Conservation (phyloP, 2,888 invertebrate species). For the Athalia cordata region DNA sequence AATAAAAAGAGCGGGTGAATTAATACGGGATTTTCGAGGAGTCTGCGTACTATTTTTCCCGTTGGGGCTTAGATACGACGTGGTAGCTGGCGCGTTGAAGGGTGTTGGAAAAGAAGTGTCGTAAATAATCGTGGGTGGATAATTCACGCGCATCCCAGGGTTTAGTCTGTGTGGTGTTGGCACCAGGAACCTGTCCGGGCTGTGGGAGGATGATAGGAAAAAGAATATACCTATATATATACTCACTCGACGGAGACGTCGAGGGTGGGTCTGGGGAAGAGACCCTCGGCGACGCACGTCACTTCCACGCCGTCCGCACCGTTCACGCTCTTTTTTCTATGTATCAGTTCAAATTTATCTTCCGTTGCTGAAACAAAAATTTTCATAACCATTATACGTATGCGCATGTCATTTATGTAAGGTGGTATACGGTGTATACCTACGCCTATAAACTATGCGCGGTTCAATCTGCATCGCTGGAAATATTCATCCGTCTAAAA, state of each 20-base stretch:
- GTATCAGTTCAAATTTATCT: conserved; percentile 66
- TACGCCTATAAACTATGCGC: no score
- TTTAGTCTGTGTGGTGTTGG: conserved; percentile 29
- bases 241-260: conserved; percentile 70
- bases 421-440: no score
- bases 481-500: no score
- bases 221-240: conserved; percentile 34
- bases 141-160: conserved; percentile 19
- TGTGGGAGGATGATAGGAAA: conserved; percentile 18
- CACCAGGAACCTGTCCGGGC: conserved; percentile 3
- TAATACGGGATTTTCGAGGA: no score
- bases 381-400: neutral
- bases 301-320: conserved; percentile 36
- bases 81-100: neutral
- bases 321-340: conserved; percentile 58
- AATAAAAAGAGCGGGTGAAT: no score
- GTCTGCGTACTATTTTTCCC: no score
- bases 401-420: no score
- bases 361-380: conserved; percentile 65
- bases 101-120: neutral
- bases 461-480: no score
- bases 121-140: conserved; percentile 29
- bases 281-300: conserved; percentile 37
- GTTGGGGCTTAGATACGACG: neutral
- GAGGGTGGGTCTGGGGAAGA: conserved; percentile 67